phyloP scores from a whole-genome alignment of 2,113 vertebrate species.

The Oreocharis arfaki region DNA sequence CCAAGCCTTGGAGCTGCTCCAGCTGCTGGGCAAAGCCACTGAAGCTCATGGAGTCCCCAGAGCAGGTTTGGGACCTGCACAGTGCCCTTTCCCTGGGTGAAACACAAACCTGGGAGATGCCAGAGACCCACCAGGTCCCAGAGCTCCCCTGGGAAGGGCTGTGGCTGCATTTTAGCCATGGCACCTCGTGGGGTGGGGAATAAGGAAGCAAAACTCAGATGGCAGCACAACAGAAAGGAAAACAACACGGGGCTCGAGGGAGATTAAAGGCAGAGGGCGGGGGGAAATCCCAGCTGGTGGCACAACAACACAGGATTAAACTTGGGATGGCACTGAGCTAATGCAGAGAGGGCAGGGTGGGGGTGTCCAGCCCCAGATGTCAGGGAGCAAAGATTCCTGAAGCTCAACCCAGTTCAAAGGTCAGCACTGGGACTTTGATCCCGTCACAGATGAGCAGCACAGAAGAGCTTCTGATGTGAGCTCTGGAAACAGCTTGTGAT shows the following conservation, averaged over 20 bases:
- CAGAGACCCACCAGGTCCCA: not conserved
- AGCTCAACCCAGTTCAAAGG: not conserved
- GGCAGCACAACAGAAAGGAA: fast-evolving
- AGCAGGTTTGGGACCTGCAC: not conserved
- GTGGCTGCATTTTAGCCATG: not conserved
- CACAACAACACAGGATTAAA: not conserved
- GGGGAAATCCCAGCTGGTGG: not conserved
- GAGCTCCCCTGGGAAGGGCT: not conserved
- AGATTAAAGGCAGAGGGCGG: not conserved
- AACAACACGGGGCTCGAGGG: not conserved
- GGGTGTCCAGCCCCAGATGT: not conserved
- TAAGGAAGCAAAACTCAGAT: not conserved
- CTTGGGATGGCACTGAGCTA: not conserved
- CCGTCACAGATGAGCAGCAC: not conserved
- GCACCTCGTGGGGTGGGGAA: fast-evolving
- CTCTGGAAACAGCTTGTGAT: not conserved
- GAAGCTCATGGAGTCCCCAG: not conserved
- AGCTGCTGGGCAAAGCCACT: not conserved
- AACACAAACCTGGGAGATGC: not conserved
- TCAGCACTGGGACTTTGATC: not conserved
- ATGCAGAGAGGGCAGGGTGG: not conserved
- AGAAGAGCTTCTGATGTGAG: not conserved
- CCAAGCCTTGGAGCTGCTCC: not conserved
- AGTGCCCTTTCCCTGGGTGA: not conserved
- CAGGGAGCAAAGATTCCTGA: not conserved